Conservation (phyloP, 64 coral and sea anemone species). For the Hydrozoanthus tunicans region DNA sequence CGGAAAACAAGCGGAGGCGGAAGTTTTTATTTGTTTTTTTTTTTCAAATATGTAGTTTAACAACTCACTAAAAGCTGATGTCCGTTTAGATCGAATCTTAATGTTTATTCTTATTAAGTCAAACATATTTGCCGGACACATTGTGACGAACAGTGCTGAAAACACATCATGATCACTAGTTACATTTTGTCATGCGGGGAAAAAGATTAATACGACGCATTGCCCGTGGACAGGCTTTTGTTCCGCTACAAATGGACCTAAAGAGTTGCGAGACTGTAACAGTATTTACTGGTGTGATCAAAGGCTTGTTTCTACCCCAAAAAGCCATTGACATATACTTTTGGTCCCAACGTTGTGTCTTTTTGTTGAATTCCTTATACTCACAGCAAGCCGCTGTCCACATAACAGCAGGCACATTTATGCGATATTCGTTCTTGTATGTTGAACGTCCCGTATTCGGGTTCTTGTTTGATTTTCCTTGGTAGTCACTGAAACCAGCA, state of each 20-base stretch:
- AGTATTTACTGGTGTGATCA: too few relatives aligned
- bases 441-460: not conserved
- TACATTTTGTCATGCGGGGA: not conserved
- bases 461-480: too few relatives aligned
- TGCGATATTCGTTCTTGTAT: not conserved
- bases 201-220: not conserved
- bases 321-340: not conserved
- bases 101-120: too few relatives aligned
- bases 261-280: not conserved
- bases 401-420: conserved; percentile 11
- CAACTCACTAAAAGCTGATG: too few relatives aligned
- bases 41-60: too few relatives aligned
- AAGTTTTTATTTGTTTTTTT: too few relatives aligned
- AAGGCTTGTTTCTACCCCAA: conserved; percentile 9
- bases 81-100: too few relatives aligned
- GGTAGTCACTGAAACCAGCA: too few relatives aligned
- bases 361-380: not conserved
- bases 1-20: too few relatives aligned
- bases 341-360: not conserved
- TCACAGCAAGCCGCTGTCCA: conserved; percentile 22
- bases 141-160: too few relatives aligned
- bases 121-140: too few relatives aligned
- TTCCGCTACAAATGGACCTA: not conserved
- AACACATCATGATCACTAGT: too few relatives aligned
- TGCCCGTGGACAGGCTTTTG: not conserved